phyloP scores from a whole-genome alignment of 2,797 vertebrate species.

The Brachyrhaphis roseni region DNA sequence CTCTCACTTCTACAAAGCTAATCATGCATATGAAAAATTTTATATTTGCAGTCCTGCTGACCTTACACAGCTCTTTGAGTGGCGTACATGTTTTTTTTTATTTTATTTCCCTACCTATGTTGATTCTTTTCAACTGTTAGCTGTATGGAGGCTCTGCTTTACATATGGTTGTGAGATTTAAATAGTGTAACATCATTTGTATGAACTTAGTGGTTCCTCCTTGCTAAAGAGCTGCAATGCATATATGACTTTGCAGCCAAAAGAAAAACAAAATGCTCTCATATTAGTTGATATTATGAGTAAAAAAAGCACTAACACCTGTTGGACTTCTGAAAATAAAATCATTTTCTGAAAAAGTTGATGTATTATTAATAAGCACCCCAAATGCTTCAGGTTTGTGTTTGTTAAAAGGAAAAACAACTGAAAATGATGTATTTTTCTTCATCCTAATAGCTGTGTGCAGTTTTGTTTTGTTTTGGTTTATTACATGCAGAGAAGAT shows the following conservation, averaged over 20 bases:
- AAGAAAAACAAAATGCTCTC: not conserved
- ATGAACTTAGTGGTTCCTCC: not conserved
- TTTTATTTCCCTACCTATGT: not conserved
- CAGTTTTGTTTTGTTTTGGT: not conserved
- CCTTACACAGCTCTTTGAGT: not conserved
- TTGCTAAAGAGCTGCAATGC: not conserved
- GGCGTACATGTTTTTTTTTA: too few species aligned
- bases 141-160: not conserved
- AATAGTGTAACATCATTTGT: not conserved
- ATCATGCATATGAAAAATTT: not conserved
- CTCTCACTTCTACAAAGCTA: not conserved
- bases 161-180: not conserved
- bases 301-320: too few species aligned
- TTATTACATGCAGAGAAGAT: not conserved
- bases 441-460: not conserved
- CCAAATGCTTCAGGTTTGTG: too few species aligned
- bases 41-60: not conserved
- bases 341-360: not conserved
- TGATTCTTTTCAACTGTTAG: not conserved
- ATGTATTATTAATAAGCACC: not conserved
- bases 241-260: not conserved
- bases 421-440: not conserved
- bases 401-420: not conserved
- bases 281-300: not conserved
- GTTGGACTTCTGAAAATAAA: not conserved